These are phyloP conservation scores for Orchesella flavescens DNA, from an alignment of 2,888 invertebrate genomes.

Conservation along the genomic window DNA sequence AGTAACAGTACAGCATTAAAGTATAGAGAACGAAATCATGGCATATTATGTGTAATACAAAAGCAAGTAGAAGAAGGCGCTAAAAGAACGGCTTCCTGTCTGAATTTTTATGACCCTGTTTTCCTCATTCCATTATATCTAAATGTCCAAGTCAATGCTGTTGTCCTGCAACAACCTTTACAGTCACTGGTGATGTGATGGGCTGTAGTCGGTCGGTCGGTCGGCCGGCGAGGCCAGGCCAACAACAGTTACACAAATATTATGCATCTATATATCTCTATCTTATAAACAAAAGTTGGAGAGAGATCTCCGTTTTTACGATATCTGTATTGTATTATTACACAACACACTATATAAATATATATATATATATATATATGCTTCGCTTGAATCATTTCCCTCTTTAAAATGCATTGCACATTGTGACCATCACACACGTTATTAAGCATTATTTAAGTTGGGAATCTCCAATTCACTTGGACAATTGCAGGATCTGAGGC, in stretches of 20 bases:
- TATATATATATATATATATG: too few species aligned
- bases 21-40: not conserved
- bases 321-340: not conserved
- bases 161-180: slow-evolving; percentile 16
- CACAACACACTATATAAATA: too few species aligned
- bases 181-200: not conserved
- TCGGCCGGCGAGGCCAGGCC: not conserved
- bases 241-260: not conserved
- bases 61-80: slow-evolving; percentile 1
- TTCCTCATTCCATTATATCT: slow-evolving; percentile 28
- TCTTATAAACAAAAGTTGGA: not conserved
- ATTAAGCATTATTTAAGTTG: slow-evolving; percentile 3
- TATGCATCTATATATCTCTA: not conserved
- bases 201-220: not conserved
- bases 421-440: not conserved
- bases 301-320: not conserved
- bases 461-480: not conserved
- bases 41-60: not conserved
- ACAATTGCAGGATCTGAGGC: not conserved
- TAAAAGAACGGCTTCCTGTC: slow-evolving; percentile 28
- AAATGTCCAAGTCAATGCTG: slow-evolving; percentile 18
- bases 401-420: slow-evolving; percentile 13
- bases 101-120: slow-evolving; percentile 22
- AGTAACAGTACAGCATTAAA: too few species aligned
- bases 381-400: too few species aligned